Evolutionary conservation across 2,113 vertebrate species (phyloP).

Genomic region (Vulpes lagopus): DNA sequence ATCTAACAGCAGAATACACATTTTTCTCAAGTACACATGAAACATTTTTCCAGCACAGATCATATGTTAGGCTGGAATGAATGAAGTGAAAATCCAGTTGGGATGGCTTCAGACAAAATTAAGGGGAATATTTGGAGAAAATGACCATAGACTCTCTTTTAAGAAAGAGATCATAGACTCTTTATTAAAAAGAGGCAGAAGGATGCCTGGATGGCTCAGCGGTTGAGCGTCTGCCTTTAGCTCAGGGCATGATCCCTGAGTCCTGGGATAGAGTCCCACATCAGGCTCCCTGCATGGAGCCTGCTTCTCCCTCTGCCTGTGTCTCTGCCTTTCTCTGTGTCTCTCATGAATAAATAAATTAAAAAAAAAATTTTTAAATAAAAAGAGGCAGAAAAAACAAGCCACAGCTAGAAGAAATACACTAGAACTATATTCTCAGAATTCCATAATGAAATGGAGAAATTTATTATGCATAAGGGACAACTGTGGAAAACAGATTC

Average conservation of each 20-base stretch:
- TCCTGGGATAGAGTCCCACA: no score
- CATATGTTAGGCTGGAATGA: not conserved
- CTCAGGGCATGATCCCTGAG: no score
- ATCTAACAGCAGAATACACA: not conserved
- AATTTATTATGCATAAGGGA: not conserved
- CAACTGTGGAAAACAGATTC: not conserved
- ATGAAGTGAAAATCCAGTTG: not conserved
- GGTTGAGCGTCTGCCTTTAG: no score
- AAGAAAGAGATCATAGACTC: not conserved
- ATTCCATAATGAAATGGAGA: not conserved
- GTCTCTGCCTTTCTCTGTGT: no score
- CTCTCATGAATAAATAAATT: no score
- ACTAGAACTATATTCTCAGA: not conserved
- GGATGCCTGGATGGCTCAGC: no score
- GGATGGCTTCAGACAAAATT: not conserved
- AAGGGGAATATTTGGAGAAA: not conserved
- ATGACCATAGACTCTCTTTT: not conserved
- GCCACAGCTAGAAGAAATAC: not conserved
- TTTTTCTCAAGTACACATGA: not conserved
- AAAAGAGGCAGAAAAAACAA: not conserved
- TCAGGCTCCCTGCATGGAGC: no score
- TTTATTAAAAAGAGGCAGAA: not conserved
- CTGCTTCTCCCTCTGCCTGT: no score
- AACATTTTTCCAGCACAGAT: not conserved
- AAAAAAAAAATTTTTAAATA: no score